Evolutionary conservation across 1,140 invertebrate species (phyloP).

Genomic region (Drosophila sulfurigaster): DNA sequence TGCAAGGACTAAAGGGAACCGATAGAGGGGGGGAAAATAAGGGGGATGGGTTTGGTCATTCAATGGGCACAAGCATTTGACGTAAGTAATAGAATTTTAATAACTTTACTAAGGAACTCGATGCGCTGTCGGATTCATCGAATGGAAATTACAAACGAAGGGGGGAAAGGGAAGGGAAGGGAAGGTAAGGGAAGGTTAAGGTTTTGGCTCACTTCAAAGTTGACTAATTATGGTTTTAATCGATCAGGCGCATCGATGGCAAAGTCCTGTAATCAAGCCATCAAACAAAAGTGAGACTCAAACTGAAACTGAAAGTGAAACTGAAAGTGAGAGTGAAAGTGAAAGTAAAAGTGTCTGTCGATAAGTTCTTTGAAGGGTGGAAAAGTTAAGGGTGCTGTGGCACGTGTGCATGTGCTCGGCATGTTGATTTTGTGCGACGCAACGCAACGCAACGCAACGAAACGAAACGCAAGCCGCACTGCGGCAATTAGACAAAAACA

Average conservation of each 20-base stretch:
- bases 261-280: slow-evolving; percentile 56
- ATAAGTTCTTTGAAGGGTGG: not conserved
- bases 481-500: slow-evolving; percentile 60
- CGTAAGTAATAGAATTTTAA: slow-evolving; percentile 77
- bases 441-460: slow-evolving; percentile 17
- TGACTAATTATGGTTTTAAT: slow-evolving; percentile 78
- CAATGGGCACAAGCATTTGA: slow-evolving; percentile 19
- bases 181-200: not conserved
- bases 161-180: no score
- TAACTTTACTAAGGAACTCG: slow-evolving; percentile 47
- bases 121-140: slow-evolving; percentile 24
- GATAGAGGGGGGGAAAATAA: not conserved
- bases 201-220: slow-evolving; percentile 57
- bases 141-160: slow-evolving; percentile 46
- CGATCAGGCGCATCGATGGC: slow-evolving; percentile 57
- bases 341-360: slow-evolving; percentile 30
- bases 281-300: slow-evolving; percentile 24
- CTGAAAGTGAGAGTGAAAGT: not conserved
- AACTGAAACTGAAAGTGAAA: slow-evolving; percentile 24
- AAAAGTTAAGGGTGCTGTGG: not conserved
- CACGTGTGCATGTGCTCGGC: slow-evolving; percentile 55
- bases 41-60: not conserved
- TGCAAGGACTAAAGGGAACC: not conserved
- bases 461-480: slow-evolving; percentile 37
- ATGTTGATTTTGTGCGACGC: slow-evolving; percentile 60